Conservation (phyloP, 2,797 vertebrate genomes). For the Poecilia wingei region DNA sequence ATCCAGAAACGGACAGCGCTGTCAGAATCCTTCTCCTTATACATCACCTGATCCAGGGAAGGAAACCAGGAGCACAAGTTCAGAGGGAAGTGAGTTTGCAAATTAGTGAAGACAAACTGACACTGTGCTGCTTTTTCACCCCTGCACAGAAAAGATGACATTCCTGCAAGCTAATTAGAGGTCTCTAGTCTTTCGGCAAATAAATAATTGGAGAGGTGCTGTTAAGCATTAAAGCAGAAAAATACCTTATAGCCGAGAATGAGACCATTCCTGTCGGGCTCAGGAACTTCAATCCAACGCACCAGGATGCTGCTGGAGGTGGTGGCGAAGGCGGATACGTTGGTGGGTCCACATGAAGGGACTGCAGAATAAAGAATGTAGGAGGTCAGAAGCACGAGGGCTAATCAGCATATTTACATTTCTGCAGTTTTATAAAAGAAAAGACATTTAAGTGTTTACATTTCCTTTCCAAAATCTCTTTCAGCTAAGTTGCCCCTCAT, state of each 20-base stretch:
- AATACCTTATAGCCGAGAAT: slow-evolving; percentile 94
- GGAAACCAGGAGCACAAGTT: slow-evolving; percentile 18
- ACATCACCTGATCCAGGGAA: slow-evolving; percentile 83
- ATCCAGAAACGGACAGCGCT: slow-evolving; percentile 81
- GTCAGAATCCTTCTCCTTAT: slow-evolving; percentile 91
- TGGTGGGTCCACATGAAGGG: slow-evolving; percentile 86
- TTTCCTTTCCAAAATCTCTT: slow-evolving; percentile 20
- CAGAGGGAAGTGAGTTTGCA: slow-evolving; percentile 1
- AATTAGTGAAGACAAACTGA: background rate
- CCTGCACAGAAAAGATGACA: slow-evolving; percentile 7
- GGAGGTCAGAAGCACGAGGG: background rate
- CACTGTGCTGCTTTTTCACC: background rate
- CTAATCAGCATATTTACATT: slow-evolving; percentile 5
- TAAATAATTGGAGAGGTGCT: background rate
- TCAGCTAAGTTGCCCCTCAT: slow-evolving; percentile 51
- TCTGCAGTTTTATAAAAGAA: background rate
- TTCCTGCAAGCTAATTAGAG: slow-evolving; percentile 21
- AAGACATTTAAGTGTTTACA: background rate
- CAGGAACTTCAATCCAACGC: slow-evolving; percentile 89
- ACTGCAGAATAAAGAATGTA: slow-evolving; percentile 51
- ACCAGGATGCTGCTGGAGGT: slow-evolving; percentile 94
- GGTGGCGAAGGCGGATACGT: slow-evolving; percentile 90
- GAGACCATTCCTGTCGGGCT: slow-evolving; percentile 91
- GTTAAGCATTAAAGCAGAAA: slow-evolving; percentile 16
- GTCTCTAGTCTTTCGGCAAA: slow-evolving; percentile 7